phyloP scores from a whole-genome alignment of 2,888 invertebrate species.

The Dilophus febrilis region DNA sequence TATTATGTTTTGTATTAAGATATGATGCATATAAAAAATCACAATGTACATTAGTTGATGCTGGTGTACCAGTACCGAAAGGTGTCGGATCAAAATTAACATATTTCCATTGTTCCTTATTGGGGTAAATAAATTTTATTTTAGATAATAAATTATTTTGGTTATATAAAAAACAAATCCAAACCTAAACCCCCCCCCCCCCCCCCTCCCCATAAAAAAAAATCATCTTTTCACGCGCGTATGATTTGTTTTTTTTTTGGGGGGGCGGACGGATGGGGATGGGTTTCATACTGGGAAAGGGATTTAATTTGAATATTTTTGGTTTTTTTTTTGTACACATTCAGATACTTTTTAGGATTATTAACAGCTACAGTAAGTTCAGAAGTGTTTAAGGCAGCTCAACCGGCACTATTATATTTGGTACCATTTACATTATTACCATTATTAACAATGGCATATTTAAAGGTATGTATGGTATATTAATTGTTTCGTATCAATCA shows the following conservation, averaged over 20 bases:
- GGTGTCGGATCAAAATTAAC: slow-evolving; percentile 51
- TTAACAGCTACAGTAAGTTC: slow-evolving; percentile 94
- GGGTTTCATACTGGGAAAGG: no score
- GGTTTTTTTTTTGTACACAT: slow-evolving; percentile 1
- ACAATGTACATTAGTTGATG: slow-evolving; percentile 34
- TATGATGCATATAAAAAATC: slow-evolving; percentile 96
- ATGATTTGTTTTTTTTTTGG: no score
- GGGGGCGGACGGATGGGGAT: no score
- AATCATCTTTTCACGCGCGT: no score
- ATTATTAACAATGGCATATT: slow-evolving; percentile 91
- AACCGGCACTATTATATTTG: slow-evolving; percentile 90
- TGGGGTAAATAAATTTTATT: slow-evolving; percentile 39
- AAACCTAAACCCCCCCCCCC: no score
- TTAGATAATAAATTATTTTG: not conserved
- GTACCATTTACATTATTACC: slow-evolving; percentile 96
- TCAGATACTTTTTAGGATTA: slow-evolving; percentile 76
- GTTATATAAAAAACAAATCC: not conserved
- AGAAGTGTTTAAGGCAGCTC: slow-evolving; percentile 95
- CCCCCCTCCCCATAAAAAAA: no score
- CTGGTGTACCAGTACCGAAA: slow-evolving; percentile 39
- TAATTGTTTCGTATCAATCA: no score
- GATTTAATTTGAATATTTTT: not conserved
- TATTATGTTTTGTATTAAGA: slow-evolving; percentile 89
- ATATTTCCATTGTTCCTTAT: slow-evolving; percentile 95
- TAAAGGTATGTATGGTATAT: slow-evolving; percentile 56